Base-by-base conservation (phyloP, 2,888 invertebrate species). In the Clunio marinus region DNA sequence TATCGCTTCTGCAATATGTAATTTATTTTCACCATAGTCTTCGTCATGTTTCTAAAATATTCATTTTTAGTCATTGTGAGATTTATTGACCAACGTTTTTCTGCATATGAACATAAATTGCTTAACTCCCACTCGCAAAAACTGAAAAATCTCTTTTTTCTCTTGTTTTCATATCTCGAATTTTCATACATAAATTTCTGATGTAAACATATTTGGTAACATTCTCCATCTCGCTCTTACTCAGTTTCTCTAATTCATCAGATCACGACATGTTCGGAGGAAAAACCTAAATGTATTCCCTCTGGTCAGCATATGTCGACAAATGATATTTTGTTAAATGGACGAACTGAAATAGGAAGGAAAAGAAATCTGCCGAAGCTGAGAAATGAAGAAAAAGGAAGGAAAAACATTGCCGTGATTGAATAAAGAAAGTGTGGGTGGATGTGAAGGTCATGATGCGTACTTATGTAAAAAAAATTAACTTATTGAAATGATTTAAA, bases 151-250 rank as follows among this genome's bases (percentile, higher is more conserved):
- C 17, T 51, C n/a, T n/a, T n/a, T n/a, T n/a, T n/a, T n/a, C n/a
- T n/a, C n/a, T n/a, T n/a, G n/a, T 51, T 51, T 51, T 51, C 51
- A 51, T 51, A 51, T 41, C 41, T 41, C 41, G 41, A 41, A 46
- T 46, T 25, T 25, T 57, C 55, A 25, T 58, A 58, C 32, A 58
- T 32, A 58, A 32, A 58, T 58, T 58, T 28, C 27, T 20, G 58
- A 58, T 58, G 58, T 58, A 58, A 58, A 58, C 58, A 58, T 58
- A 58, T 58, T 58, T 58, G 27, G 27, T 58, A 58, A 28, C 3
- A 28, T 32, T 58, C 58, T 7, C 58, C 25, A 15, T 25, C n/a
- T 57, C 25, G 13, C 8, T 17, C 55, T n/a, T 17, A 10, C 46
- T 8, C 46, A 32, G 8, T 20, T 20, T 17, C 17, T 46, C 46